Evolutionary conservation across 2,113 vertebrate species (phyloP).

Genomic region (Hippocampus abdominalis): DNA sequence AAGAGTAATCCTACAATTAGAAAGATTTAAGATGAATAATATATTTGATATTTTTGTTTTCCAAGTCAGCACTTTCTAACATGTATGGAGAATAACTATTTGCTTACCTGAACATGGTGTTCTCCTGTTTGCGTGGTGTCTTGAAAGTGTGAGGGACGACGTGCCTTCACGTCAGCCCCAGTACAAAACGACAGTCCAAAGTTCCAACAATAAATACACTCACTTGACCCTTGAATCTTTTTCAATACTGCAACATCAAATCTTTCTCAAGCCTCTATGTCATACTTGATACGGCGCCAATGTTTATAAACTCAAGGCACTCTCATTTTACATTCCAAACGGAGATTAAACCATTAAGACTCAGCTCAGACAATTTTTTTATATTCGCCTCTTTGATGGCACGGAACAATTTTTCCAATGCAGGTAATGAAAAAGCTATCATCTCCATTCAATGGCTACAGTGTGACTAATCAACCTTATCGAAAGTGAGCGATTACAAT

Average conservation of each 20-base stretch:
- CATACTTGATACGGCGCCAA: neutral
- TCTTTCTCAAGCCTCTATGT: neutral
- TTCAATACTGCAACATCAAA: neutral
- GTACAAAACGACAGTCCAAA: slow-evolving; percentile 54
- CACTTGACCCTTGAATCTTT: slow-evolving; percentile 51
- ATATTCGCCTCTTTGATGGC: neutral
- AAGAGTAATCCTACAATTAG: slow-evolving; percentile 51
- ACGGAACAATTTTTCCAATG: neutral
- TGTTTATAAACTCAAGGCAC: neutral
- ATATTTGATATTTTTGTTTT: neutral
- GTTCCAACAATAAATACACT: slow-evolving; percentile 50
- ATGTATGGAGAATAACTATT: neutral
- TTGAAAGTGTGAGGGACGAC: slow-evolving; percentile 3
- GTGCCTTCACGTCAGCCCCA: slow-evolving; percentile 7
- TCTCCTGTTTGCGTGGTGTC: slow-evolving; percentile 12
- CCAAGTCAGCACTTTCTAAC: neutral
- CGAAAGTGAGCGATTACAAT: neutral
- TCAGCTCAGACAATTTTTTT: neutral
- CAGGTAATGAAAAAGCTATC: neutral
- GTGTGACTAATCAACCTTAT: neutral
- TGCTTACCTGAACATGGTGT: slow-evolving; percentile 69
- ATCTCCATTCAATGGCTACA: neutral
- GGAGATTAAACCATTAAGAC: neutral
- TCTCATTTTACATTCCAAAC: neutral
- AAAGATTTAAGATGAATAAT: slow-evolving; percentile 12